Conservation (phyloP, 2,888 invertebrate genomes). For the Acleris cristana region DNA sequence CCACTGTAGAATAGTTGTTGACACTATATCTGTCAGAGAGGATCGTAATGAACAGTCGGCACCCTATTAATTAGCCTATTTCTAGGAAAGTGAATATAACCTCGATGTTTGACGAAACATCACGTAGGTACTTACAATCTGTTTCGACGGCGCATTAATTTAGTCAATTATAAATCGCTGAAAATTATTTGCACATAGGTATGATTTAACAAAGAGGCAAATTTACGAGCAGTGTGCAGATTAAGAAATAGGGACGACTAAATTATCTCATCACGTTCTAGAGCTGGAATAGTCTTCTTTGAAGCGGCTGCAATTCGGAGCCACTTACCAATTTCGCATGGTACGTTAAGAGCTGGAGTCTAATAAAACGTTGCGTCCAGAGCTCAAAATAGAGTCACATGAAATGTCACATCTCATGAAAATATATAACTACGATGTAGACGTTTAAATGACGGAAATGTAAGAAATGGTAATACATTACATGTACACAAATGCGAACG, state of each 20-base stretch:
- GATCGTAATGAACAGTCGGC: slow-evolving; percentile 58
- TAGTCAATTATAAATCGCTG: slow-evolving; percentile 27
- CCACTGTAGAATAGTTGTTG: slow-evolving; percentile 51
- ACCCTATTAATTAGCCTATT: slow-evolving; percentile 57
- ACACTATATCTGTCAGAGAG: slow-evolving; percentile 65
- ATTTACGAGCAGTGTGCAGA: slow-evolving; percentile 11
- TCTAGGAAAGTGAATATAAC: slow-evolving; percentile 47
- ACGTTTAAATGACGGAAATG: background rate
- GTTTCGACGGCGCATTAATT: slow-evolving; percentile 2
- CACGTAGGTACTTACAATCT: slow-evolving; percentile 22
- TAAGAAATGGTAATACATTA: background rate
- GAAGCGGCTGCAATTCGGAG: slow-evolving; percentile 7
- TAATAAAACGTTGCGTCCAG: slow-evolving; percentile 22
- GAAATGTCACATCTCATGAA: slow-evolving; percentile 18
- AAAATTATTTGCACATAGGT: slow-evolving; percentile 15
- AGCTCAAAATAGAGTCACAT: slow-evolving; percentile 25
- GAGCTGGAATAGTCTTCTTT: slow-evolving; percentile 26
- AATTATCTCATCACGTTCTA: slow-evolving; percentile 29
- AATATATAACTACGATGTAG: slow-evolving; percentile 2
- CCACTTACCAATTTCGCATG: slow-evolving; percentile 28
- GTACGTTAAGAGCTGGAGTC: slow-evolving; percentile 27
- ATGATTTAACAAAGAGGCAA: slow-evolving; percentile 1
- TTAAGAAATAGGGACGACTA: slow-evolving; percentile 13
- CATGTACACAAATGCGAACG: background rate
- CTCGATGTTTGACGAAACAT: slow-evolving; percentile 35